Conservation (phyloP, 2,113 vertebrate genomes). For the Prunella fulvescens region DNA sequence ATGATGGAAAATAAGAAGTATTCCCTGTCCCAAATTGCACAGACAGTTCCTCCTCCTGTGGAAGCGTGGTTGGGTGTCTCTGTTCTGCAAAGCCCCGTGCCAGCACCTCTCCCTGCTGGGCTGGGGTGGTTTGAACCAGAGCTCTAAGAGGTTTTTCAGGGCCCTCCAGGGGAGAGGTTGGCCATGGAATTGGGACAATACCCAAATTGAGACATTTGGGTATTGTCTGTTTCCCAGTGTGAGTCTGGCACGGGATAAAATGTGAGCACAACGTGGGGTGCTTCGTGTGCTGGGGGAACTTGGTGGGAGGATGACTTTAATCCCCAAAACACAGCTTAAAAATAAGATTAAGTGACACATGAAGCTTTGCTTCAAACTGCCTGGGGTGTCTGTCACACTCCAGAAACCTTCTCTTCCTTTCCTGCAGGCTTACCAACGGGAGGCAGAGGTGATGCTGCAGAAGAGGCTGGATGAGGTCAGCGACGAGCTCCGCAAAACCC, state of each 20-base stretch:
- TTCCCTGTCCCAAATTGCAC: not conserved
- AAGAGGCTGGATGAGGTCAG: slow-evolving; percentile 86
- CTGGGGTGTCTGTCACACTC: not conserved
- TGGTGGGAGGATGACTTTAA: not conserved
- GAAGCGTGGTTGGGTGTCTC: not conserved
- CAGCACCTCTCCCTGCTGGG: not conserved
- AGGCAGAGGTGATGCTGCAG: slow-evolving; percentile 81
- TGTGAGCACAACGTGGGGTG: fast-evolving
- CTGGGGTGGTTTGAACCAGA: not conserved
- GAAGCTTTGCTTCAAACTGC: not conserved
- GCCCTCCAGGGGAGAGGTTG: not conserved
- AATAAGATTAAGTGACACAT: not conserved
- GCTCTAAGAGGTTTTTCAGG: not conserved
- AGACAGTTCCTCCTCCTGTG: not conserved
- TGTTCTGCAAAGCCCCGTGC: fast-evolving
- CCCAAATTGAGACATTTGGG: not conserved
- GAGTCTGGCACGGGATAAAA: not conserved
- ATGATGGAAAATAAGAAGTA: not conserved
- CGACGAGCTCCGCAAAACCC: slow-evolving; percentile 82
- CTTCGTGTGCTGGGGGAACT: not conserved
- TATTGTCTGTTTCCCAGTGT: not conserved
- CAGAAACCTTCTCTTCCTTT: not conserved
- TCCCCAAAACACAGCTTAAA: not conserved
- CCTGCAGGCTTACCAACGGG: slow-evolving; percentile 74
- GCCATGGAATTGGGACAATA: not conserved